Evolutionary conservation across 2,888 invertebrate species (phyloP).

Genomic region (Sialis fuliginosa): DNA sequence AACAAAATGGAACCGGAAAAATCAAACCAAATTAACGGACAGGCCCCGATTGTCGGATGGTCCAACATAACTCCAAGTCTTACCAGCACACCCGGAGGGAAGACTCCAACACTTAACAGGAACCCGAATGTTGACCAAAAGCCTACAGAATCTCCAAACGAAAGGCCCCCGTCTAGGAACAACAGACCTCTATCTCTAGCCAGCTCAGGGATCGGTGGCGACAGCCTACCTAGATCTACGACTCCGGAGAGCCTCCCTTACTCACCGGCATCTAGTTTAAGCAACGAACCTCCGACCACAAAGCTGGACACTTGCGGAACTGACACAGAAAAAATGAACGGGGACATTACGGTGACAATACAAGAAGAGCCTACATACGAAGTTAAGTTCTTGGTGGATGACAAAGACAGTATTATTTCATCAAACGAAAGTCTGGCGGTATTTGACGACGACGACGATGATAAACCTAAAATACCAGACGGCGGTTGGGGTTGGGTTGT

Average conservation of each 20-base stretch:
- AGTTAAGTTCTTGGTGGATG: slow-evolving; percentile 12
- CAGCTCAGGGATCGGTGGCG: slow-evolving; percentile 31
- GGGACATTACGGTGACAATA: not conserved
- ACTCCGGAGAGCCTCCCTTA: slow-evolving; percentile 13
- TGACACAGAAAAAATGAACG: slow-evolving; percentile 12
- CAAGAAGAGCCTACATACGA: slow-evolving; percentile 6
- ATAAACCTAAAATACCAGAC: slow-evolving; percentile 46
- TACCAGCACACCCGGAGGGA: not conserved
- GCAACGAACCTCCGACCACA: slow-evolving; percentile 13
- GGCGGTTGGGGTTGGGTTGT: slow-evolving; percentile 86
- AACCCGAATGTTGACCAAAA: not conserved
- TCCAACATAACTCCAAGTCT: not conserved
- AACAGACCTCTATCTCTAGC: not conserved
- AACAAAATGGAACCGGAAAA: slow-evolving; percentile 1
- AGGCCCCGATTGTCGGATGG: slow-evolving; percentile 1
- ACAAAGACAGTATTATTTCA: slow-evolving; percentile 12
- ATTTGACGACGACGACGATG: not conserved
- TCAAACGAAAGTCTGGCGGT: slow-evolving; percentile 5
- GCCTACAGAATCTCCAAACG: too few species aligned
- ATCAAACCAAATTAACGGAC: not conserved
- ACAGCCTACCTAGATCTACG: slow-evolving; percentile 24
- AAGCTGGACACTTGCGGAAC: slow-evolving; percentile 10
- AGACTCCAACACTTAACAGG: not conserved
- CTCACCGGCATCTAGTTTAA: slow-evolving; percentile 18
- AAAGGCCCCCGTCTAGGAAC: too few species aligned